Conservation (phyloP, 1,140 invertebrate genomes). For the Calosoma granatense region DNA sequence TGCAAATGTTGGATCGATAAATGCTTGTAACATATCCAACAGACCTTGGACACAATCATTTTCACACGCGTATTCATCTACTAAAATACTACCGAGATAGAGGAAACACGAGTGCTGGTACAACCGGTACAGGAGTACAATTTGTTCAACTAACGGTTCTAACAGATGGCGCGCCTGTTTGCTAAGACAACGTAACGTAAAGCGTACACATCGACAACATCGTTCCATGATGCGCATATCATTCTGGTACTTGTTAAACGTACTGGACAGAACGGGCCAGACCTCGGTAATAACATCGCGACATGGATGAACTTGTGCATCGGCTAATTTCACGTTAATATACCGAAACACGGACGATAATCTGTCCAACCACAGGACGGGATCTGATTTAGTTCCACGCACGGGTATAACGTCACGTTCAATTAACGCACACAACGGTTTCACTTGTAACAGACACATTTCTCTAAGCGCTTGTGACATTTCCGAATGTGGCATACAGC, state of each 20-base stretch:
- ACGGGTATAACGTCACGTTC: slow-evolving; percentile 35
- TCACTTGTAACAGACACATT: slow-evolving; percentile 67
- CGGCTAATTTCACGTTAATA: slow-evolving; percentile 37
- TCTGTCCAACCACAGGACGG: slow-evolving; percentile 87
- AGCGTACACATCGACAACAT: slow-evolving; percentile 81
- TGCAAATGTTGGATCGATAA: slow-evolving; percentile 75
- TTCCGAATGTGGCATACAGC: slow-evolving; percentile 45
- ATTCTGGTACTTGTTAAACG: slow-evolving; percentile 63
- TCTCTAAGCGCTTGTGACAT: slow-evolving; percentile 64
- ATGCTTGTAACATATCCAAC: slow-evolving; percentile 77
- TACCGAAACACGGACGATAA: slow-evolving; percentile 80
- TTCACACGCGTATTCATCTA: slow-evolving; percentile 83
- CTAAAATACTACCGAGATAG: slow-evolving; percentile 89
- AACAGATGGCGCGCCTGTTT: slow-evolving; percentile 54
- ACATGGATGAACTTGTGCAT: slow-evolving; percentile 64
- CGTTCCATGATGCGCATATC: slow-evolving; percentile 85
- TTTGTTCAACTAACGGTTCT: slow-evolving; percentile 73
- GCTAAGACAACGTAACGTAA: slow-evolving; percentile 77
- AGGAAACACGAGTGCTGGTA: slow-evolving; percentile 90
- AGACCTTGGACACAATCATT: slow-evolving; percentile 60
- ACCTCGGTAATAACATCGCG: slow-evolving; percentile 68
- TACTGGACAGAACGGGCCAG: slow-evolving; percentile 78
- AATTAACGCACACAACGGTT: slow-evolving; percentile 49
- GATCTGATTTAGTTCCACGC: slow-evolving; percentile 55
- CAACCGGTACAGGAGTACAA: slow-evolving; percentile 70